These are phyloP conservation scores for Drosophila pseudoobscura DNA, from an alignment of 1,140 invertebrate genomes.

Conservation along the genomic window DNA sequence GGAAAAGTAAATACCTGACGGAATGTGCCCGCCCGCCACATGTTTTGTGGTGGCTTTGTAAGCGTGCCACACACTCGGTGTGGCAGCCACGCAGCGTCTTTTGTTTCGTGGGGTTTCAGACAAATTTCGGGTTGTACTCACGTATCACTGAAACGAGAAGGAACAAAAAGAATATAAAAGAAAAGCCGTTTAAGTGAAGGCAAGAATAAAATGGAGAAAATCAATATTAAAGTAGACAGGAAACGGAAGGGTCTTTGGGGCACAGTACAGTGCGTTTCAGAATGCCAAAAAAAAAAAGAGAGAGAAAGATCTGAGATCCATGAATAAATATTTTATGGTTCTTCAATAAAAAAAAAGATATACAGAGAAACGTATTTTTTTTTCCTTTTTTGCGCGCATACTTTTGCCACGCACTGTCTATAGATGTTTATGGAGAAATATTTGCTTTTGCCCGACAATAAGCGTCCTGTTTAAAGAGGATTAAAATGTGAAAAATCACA, in stretches of 20 bases:
- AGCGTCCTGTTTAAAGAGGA: too few species aligned
- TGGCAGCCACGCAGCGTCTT: constrained; percentile 5
- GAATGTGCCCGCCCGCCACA: constrained; percentile 11
- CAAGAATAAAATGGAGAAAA: constrained; percentile 14
- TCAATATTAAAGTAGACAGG: constrained; percentile 35
- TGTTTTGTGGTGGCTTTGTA: constrained; percentile 23
- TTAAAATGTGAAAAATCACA: too few species aligned
- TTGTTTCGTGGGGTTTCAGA: constrained; percentile 27
- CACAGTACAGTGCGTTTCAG: too few species aligned
- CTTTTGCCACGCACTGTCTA: too few species aligned
- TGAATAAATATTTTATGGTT: too few species aligned
- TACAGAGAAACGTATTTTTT: too few species aligned
- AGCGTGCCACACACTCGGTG: constrained; percentile 1
- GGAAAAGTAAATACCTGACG: constrained; percentile 49
- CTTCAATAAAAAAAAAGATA: too few species aligned
- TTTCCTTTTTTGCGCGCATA: too few species aligned
- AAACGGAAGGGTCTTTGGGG: not conserved
- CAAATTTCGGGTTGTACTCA: constrained; percentile 55
- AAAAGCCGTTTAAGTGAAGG: constrained; percentile 8
- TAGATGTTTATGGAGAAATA: too few species aligned
- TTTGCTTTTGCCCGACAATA: too few species aligned
- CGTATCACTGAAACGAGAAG: constrained; percentile 70
- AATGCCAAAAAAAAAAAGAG: too few species aligned
- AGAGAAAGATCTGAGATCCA: too few species aligned
- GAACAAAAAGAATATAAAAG: constrained; percentile 8